A percentile compares a stretch with the other conserved stretches of the same genome.
Evolutionary conservation across 2,888 invertebrate species (phyloP).

Genomic region (Diplazon laetatorius): DNA sequence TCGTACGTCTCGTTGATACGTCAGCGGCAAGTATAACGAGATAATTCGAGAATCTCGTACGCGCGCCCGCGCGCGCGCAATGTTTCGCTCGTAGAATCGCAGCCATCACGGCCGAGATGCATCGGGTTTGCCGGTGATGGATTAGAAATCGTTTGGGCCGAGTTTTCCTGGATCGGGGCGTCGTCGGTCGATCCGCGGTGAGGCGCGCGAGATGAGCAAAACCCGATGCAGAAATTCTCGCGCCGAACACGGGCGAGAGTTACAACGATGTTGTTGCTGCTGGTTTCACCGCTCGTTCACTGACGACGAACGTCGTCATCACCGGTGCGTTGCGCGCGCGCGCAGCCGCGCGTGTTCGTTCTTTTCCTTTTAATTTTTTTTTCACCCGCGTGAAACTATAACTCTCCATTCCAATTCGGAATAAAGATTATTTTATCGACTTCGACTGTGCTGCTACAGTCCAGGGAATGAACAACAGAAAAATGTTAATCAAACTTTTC

Average conservation of each 20-base stretch:
- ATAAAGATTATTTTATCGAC: slow-evolving; percentile 8
- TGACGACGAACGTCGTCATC: slow-evolving; percentile 55
- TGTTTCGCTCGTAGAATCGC: too few species aligned
- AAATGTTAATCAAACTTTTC: too few species aligned
- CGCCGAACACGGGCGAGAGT: slow-evolving; percentile 71
- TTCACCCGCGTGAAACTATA: slow-evolving; percentile 59
- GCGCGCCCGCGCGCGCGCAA: too few species aligned
- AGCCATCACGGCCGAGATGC: slow-evolving; percentile 56
- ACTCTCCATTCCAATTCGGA: slow-evolving; percentile 55
- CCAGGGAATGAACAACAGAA: too few species aligned
- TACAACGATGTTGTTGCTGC: slow-evolving; percentile 58
- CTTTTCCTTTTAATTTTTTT: slow-evolving; percentile 20
- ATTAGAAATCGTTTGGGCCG: slow-evolving; percentile 75
- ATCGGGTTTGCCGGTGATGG: slow-evolving; percentile 66
- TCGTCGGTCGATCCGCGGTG: slow-evolving; percentile 70
- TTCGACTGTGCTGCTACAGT: neutral
- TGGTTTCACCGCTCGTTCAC: slow-evolving; percentile 62
- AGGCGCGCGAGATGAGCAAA: slow-evolving; percentile 36
- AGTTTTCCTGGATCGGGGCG: slow-evolving; percentile 74
- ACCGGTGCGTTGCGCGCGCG: slow-evolving; percentile 64
- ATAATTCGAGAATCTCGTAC: too few species aligned
- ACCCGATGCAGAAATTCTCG: slow-evolving; percentile 35
- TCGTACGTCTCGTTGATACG: neutral
- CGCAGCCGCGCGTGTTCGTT: too few species aligned
- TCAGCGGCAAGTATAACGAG: neutral